phyloP scores from a whole-genome alignment of 2,888 invertebrate species.

The Melinaea menophilus region DNA sequence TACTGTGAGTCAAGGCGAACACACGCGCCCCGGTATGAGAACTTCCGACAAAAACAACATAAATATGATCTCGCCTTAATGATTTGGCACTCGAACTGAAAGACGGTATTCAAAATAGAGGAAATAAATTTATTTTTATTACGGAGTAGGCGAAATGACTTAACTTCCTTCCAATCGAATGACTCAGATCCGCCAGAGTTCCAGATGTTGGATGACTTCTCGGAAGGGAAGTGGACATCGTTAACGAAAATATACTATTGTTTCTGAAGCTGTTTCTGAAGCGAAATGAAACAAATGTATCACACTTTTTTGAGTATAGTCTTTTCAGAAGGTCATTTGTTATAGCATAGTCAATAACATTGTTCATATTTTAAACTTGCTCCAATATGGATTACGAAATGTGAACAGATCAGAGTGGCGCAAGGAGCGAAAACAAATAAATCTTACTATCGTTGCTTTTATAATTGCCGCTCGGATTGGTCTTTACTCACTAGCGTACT shows the following conservation, averaged over 20 bases:
- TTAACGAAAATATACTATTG: slow-evolving; percentile 7
- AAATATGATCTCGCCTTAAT: slow-evolving; percentile 15
- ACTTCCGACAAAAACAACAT: slow-evolving; percentile 25
- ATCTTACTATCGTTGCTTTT: not conserved
- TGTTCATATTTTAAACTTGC: not conserved
- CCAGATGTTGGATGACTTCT: slow-evolving; percentile 28
- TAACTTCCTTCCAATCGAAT: slow-evolving; percentile 27
- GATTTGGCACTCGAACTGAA: slow-evolving; percentile 26
- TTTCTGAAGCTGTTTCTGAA: slow-evolving; percentile 10
- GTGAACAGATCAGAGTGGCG: not conserved
- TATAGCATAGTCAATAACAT: not conserved
- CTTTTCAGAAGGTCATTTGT: too few relatives aligned
- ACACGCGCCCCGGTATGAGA: slow-evolving; percentile 18
- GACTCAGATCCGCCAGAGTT: slow-evolving; percentile 26
- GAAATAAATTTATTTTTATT: slow-evolving; percentile 29
- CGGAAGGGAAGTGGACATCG: slow-evolving; percentile 17
- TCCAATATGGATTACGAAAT: not conserved
- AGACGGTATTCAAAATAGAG: slow-evolving; percentile 26
- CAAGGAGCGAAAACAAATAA: not conserved
- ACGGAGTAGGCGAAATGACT: slow-evolving; percentile 24
- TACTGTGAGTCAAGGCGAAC: slow-evolving; percentile 11
- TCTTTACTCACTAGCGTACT: slow-evolving; percentile 13
- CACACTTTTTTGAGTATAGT: not conserved
- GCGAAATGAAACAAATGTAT: slow-evolving; percentile 15
- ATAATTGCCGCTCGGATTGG: slow-evolving; percentile 7